A percentile compares a stretch with the other conserved stretches of the same genome.
Conservation (phyloP, 2,113 vertebrate genomes). For the Salminus brasiliensis region DNA sequence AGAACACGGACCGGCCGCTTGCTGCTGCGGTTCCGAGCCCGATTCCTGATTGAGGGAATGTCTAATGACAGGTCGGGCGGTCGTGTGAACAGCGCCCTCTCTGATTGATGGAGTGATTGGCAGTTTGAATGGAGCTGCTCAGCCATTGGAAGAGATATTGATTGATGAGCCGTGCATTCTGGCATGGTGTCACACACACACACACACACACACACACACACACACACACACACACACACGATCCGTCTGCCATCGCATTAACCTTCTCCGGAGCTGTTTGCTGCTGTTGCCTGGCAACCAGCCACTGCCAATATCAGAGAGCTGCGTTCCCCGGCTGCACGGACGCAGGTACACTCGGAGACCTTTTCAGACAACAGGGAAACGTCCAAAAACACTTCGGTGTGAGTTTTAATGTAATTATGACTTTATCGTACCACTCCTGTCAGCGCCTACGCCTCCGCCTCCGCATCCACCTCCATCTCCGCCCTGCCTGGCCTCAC, state of each 20-base stretch:
- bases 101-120: slow-evolving; percentile 5
- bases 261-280: slow-evolving; percentile 65
- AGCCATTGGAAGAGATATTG: slow-evolving; percentile 9
- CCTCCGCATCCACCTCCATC: too few relatives aligned
- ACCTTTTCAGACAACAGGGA: slow-evolving; percentile 24
- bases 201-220: background rate
- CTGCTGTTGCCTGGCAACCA: slow-evolving; percentile 79
- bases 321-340: slow-evolving; percentile 8
- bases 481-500: background rate
- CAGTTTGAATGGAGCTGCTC: slow-evolving; percentile 4
- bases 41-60: slow-evolving; percentile 2
- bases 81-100: background rate
- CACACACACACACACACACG: background rate
- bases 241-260: slow-evolving; percentile 55
- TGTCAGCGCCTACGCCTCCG: background rate
- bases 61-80: background rate
- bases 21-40: too few relatives aligned
- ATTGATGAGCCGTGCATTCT: background rate
- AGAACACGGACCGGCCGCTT: too few relatives aligned
- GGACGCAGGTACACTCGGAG: slow-evolving; percentile 29
- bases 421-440: background rate
- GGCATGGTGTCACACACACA: background rate
- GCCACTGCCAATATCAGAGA: slow-evolving; percentile 52
- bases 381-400: background rate
- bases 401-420: background rate